Base-by-base conservation (phyloP, 2,888 invertebrate species). In the Danaus chrysippus region DNA sequence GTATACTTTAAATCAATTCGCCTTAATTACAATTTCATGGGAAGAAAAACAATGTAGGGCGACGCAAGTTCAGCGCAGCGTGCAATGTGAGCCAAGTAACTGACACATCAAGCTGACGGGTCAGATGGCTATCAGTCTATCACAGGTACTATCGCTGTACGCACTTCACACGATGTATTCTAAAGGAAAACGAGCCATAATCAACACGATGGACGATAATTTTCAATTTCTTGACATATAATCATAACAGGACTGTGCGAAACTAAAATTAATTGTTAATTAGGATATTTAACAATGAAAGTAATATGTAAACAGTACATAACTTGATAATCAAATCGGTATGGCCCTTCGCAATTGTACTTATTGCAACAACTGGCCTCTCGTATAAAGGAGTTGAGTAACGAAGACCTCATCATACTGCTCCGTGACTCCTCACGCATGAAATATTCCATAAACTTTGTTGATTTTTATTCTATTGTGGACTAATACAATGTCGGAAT, bases 71-170 rank as follows among this genome's bases (percentile, higher is more conserved):
- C 82, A 85, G 84, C 83, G 82, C 83, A 75, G 76, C 73, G 78
- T 79, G 77, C 79, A 83, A 86, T 82, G 82, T 86, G 81, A 83
- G 80, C 63, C 82, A 77, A 81, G 78, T 73, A 76, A 86, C 86
- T 82, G 85, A 80, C 81, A 83, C 73, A 74, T 76, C 75, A 80
- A 71, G 78, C 71, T 73, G 72, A 69, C 72, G 68, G 81, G 81
- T 83, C 83, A 81, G 86, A 85, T 86, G 73, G 71, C 74, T 79
- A 86, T 85, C 83, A 68, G 54, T 53, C n/a, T 56, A 61, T 61
- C 58, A 60, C 49, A 64, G 64, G 68, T 56, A 64, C 59, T 63
- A 63, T 64, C 54, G 62, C 66, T 58, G 55, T 61, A 64, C 62
- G 66, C 63, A 60, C 65, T 70, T 70, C 71, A 67, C 70, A 71